Conservation (phyloP, 2,888 invertebrate species). For the Julus scanicus region DNA sequence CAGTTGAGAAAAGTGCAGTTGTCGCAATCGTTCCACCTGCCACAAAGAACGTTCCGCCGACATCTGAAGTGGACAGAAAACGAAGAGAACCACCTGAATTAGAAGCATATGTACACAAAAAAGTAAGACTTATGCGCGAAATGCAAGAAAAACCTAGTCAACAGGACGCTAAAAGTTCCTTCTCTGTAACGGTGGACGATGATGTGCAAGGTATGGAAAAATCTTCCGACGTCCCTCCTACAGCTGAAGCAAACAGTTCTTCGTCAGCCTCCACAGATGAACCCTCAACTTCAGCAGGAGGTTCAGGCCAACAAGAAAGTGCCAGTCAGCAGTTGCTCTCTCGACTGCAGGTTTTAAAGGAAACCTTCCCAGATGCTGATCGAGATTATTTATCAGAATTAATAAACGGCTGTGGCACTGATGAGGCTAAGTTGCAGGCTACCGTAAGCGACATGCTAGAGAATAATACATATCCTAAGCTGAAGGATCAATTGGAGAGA, state of each 20-base stretch:
- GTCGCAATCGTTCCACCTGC: background rate
- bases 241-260: background rate
- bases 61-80: background rate
- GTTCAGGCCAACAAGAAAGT: background rate
- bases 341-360: background rate
- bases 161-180: background rate
- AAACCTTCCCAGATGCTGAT: constrained; percentile 52
- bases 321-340: background rate
- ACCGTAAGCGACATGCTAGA: constrained; percentile 46
- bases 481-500: constrained; percentile 41
- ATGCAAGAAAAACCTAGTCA: too few species aligned
- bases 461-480: background rate
- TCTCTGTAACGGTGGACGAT: background rate
- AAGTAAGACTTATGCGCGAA: background rate
- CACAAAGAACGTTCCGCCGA: background rate
- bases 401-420: background rate
- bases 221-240: background rate
- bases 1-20: background rate
- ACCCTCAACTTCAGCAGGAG: background rate
- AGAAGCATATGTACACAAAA: background rate
- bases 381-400: constrained; percentile 45
- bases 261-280: background rate
- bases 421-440: constrained; percentile 3
- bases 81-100: background rate
- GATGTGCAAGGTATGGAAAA: background rate